phyloP scores from a whole-genome alignment of 2,888 invertebrate genomes.

The Amblyjoppa fuscipennis region DNA sequence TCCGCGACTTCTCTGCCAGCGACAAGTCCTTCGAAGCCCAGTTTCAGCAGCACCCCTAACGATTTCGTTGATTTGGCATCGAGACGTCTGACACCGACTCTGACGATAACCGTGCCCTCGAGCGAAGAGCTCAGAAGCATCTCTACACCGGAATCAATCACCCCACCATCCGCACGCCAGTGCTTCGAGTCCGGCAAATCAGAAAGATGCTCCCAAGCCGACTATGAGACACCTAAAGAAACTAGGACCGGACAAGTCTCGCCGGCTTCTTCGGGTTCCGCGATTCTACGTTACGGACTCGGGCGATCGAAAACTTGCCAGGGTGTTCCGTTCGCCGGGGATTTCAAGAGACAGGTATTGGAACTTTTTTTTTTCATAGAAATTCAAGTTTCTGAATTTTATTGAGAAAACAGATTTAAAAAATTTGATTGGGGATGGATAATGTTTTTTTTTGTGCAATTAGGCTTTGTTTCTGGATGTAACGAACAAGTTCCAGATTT shows the following conservation, averaged over 20 bases:
- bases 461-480: background rate
- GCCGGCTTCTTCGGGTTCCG: constrained; percentile 64
- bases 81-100: constrained; percentile 83
- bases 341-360: constrained; percentile 78
- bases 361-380: background rate
- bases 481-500: background rate
- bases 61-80: constrained; percentile 71
- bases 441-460: background rate
- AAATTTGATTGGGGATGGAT: background rate
- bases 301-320: constrained; percentile 72
- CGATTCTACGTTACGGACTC: constrained; percentile 64
- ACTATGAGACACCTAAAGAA: constrained; percentile 60
- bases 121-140: constrained; percentile 86
- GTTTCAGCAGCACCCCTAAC: constrained; percentile 36
- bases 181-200: constrained; percentile 60
- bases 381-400: background rate
- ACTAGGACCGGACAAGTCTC: constrained; percentile 61
- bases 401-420: background rate
- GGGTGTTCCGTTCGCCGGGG: constrained; percentile 66
- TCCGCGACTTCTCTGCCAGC: constrained; percentile 48
- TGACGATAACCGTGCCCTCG: constrained; percentile 88
- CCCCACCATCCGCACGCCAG: constrained; percentile 73
- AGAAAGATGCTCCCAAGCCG: constrained; percentile 72
- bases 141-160: constrained; percentile 82
- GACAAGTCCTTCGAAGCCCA: constrained; percentile 52